These are phyloP conservation scores for Listrodromus nycthemerus DNA, from an alignment of 2,888 invertebrate genomes.

Conservation along the genomic window DNA sequence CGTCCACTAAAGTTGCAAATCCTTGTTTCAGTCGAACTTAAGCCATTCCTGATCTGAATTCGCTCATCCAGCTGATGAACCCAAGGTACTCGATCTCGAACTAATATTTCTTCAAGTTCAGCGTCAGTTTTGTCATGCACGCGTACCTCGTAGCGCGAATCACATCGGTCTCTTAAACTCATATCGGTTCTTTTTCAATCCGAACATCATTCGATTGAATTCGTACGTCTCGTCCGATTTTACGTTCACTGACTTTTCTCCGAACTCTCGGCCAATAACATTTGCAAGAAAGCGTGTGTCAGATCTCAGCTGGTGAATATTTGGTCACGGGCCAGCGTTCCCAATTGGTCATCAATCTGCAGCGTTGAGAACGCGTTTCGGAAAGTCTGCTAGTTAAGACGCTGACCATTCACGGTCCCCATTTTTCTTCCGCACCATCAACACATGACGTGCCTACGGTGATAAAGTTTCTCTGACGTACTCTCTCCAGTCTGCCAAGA, in stretches of 20 bases:
- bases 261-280: conserved; percentile 38
- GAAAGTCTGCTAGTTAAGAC: conserved; percentile 32
- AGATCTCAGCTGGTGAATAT: conserved; percentile 34
- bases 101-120: conserved; percentile 74
- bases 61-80: conserved; percentile 61
- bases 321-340: conserved; percentile 1
- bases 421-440: conserved; percentile 57
- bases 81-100: conserved; percentile 76
- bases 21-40: conserved; percentile 68
- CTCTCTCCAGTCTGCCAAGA: conserved; percentile 39
- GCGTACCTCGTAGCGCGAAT: too few relatives aligned
- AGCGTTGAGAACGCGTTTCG: conserved; percentile 41
- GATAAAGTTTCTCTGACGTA: conserved; percentile 50
- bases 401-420: conserved; percentile 58
- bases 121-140: conserved; percentile 72
- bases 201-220: conserved; percentile 19
- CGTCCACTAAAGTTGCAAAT: conserved; percentile 35
- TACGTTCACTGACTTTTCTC: conserved; percentile 57
- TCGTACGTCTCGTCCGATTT: conserved; percentile 58
- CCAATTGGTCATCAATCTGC: conserved; percentile 46
- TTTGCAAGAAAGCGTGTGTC: conserved; percentile 49
- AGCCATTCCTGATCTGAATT: conserved; percentile 56
- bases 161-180: conserved; percentile 24
- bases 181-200: conserved; percentile 25
- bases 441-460: conserved; percentile 59